A percentile compares a stretch with the other conserved stretches of the same genome.
Evolutionary conservation across 2,113 vertebrate species (phyloP).

Genomic region (Oceanites oceanicus): DNA sequence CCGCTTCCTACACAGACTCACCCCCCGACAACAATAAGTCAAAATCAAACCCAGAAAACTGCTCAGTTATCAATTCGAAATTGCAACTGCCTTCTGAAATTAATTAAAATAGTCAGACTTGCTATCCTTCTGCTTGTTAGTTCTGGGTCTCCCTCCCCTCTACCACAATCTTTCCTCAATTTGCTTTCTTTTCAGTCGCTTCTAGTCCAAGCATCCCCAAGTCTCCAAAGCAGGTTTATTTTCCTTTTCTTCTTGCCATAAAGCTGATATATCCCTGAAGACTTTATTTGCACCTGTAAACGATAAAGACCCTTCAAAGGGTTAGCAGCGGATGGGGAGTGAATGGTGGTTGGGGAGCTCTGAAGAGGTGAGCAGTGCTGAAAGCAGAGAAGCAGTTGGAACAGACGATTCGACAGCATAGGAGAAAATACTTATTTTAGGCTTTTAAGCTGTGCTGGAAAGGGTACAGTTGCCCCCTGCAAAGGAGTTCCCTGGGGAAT

Average conservation of each 20-base stretch:
- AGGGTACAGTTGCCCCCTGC: background rate
- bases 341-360: background rate
- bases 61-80: background rate
- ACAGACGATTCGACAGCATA: rapidly evolving
- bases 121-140: background rate
- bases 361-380: background rate
- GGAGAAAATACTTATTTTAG: background rate
- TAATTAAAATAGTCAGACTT: background rate
- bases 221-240: background rate
- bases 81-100: background rate
- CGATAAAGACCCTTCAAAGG: background rate
- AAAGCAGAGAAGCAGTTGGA: background rate
- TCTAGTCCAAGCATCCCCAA: background rate
- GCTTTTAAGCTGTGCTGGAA: constrained; percentile 4
- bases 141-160: background rate
- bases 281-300: background rate
- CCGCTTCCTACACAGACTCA: background rate
- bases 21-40: background rate
- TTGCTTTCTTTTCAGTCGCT: background rate
- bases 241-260: background rate
- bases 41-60: background rate
- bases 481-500: constrained; percentile 25
- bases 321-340: background rate
- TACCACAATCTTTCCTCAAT: background rate
- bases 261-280: background rate